Evolutionary conservation across 2,888 invertebrate species (phyloP), one percentile per base, ranked within the genome.

Genomic region (Trimorus sp.): DNA sequence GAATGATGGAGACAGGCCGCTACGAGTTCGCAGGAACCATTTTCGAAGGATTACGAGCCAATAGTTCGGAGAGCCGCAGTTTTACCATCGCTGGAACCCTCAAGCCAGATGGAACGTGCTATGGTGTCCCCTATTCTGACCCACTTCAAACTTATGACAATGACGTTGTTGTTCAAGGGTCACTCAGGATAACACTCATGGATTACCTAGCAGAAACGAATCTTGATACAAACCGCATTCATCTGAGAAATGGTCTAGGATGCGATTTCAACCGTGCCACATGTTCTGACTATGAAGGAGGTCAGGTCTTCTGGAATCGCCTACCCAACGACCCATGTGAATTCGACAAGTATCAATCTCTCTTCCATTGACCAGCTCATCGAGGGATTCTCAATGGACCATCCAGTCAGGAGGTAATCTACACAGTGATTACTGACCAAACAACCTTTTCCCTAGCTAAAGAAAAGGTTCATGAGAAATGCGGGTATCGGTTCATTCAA

Each of bases 91-190:
- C 79, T 0, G 82, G 83, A 11, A 58, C 40, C 0, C 11, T 76
- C 0, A 40, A 42, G 0, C 3, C 16, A 0, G 74, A 83, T 1
- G 84, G 84, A 8, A 45, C 8, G 0, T 86, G 85, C 26, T 8
- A 45, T 0, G 85, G 84, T 5, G 78, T 73, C 0, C 63, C 79
- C 7, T 85, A 84, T 51, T 74, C 83, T 11, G 86, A 86, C 12
- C 76, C 68, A 0, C 84, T 80, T 15, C 82, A 84, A 11, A 68
- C 53, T 0, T 86, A 82, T 76, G 73, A 78, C 1, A 71, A 79
- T 8, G 82, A 82, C 12, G 85, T 82, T 0, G 59, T 85, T 4
- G 85, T 86, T 54, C 74, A 54, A 9, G 68, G 65, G 1, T 60
- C 15, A 0, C 36, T 79, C 0, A 77, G 51, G 40, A 58, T 84